Evolutionary conservation across 1,140 invertebrate genomes (phyloP), one percentile per base, ranked within the genome.

Genomic region (Drosophila prosaltans): DNA sequence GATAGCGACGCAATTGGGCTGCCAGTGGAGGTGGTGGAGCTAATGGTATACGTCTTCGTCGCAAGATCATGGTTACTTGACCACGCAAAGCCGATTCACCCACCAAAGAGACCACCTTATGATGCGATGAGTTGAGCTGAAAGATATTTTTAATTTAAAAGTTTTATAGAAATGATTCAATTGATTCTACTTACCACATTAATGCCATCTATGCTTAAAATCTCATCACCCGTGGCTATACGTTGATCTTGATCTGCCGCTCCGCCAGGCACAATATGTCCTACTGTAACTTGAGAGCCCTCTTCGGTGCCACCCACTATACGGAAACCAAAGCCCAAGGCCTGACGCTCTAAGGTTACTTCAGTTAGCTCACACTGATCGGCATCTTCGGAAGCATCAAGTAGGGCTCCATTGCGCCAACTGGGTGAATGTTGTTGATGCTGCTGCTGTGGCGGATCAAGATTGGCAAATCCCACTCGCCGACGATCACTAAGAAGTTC

Each of bases 231-330:
- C 0, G 96, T 96, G 71, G 95, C 94, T 58, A 99, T 93, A 58
- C 96, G 94, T 26, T 96, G 96, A 93, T 98, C 97, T 67, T 96
- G 90, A 92, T 98, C 97, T 8, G 98, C 98, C 28, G 97, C 96
- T 10, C 97, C 97, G 79, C 97, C 97, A 0, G 97, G 96, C 32
- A 99, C 98, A 82, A 99, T 98, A 91, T 98, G 97, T 24, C 98
- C 98, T 58, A 99, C 97, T 3, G 97, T 97, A 65, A 99, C 97
- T 93, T 99, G 97, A 74, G 98, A 98, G 72, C 97, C 97, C 94
- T 99, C 98, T 93, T 99, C 98, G 0, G 97, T 98, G 36, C 99
- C 99, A n/a, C 99, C 99, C 36, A 99, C 97, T 91, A 99, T 98
- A 77, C 98, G 94, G 94, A 99, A 99, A 6, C 99, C 99, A 94